Percentiles rank a stretch among this genome's conserved stretches.
phyloP scores from a whole-genome alignment of 2,888 invertebrate species.

The Lysandra coridon region DNA sequence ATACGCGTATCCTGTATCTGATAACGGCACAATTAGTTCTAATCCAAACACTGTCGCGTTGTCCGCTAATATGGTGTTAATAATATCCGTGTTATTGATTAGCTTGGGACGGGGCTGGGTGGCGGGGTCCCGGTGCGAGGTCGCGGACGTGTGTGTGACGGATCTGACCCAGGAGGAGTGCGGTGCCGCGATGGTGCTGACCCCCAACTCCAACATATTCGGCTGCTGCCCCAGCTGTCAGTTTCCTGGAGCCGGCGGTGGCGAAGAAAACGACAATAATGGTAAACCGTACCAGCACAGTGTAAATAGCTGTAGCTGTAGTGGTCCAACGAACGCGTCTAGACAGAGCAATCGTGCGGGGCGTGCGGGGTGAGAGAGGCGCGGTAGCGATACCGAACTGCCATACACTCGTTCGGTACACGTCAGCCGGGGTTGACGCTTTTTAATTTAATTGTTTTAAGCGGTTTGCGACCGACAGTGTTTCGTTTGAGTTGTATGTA shows the following conservation, averaged over 20 bases:
- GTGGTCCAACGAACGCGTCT: too few species aligned
- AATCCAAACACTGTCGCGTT: constrained; percentile 41
- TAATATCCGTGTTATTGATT: constrained; percentile 39
- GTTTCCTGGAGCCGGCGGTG: constrained; percentile 43
- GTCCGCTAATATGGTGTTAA: constrained; percentile 37
- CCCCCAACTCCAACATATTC: constrained; percentile 53
- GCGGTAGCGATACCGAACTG: too few species aligned
- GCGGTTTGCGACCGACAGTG: too few species aligned
- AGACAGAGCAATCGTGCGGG: too few species aligned
- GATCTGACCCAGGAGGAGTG: constrained; percentile 59
- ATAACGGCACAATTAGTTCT: constrained; percentile 54
- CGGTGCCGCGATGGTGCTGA: constrained; percentile 48
- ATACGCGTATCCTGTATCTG: constrained; percentile 42
- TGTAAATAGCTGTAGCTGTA: too few species aligned
- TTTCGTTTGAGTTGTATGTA: too few species aligned
- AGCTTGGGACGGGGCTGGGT: constrained; percentile 39
- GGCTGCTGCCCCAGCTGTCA: constrained; percentile 73
- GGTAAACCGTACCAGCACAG: not conserved
- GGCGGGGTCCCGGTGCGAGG: constrained; percentile 52
- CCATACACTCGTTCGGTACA: too few species aligned
- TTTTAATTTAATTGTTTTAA: too few species aligned
- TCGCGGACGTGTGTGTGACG: constrained; percentile 62
- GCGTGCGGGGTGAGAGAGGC: too few species aligned
- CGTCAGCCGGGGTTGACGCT: too few species aligned
- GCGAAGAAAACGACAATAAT: constrained; percentile 34